Percentiles rank a stretch among this genome's conserved stretches.
Conservation (phyloP, 64 coral and sea anemone genomes). For the Pachyseris speciosa region DNA sequence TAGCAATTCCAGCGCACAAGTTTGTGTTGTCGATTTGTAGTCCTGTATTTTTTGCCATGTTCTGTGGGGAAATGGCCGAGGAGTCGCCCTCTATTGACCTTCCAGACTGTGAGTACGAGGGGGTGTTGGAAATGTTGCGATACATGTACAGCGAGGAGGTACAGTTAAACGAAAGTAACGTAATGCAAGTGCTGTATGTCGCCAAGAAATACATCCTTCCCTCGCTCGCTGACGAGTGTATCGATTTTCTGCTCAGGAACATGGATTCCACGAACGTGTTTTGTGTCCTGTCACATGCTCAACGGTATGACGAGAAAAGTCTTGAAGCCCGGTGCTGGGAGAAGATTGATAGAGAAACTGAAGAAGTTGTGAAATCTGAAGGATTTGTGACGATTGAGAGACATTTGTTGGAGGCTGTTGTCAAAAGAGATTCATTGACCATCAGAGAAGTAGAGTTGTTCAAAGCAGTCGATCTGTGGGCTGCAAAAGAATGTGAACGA, state of each 20-base stretch:
- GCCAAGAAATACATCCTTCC: slow-evolving; percentile 56
- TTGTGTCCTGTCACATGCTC: slow-evolving; percentile 2
- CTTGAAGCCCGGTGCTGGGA: slow-evolving; percentile 16
- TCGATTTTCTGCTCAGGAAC: not conserved
- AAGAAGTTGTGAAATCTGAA: slow-evolving; percentile 10
- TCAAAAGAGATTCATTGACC: not conserved
- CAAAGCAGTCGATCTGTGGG: no score
- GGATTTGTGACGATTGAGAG: not conserved
- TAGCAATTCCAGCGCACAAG: no score
- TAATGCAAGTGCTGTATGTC: slow-evolving; percentile 44
- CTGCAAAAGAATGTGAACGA: not conserved
- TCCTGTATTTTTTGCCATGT: no score
- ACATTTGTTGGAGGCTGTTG: not conserved
- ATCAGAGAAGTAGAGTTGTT: not conserved
- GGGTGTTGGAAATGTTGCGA: slow-evolving; percentile 31
- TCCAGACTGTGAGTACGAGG: slow-evolving; percentile 45
- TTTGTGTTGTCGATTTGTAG: no score
- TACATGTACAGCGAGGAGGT: slow-evolving; percentile 49
- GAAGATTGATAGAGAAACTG: slow-evolving; percentile 39
- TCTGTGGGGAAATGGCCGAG: slow-evolving; percentile 45
- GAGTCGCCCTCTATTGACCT: not conserved
- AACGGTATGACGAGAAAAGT: slow-evolving; percentile 27
- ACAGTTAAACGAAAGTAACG: not conserved
- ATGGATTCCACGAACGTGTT: slow-evolving; percentile 8
- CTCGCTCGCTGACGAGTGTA: slow-evolving; percentile 29